These are phyloP conservation scores for Apaloderma vittatum DNA, from an alignment of 2,113 vertebrate genomes.

Conservation along the genomic window DNA sequence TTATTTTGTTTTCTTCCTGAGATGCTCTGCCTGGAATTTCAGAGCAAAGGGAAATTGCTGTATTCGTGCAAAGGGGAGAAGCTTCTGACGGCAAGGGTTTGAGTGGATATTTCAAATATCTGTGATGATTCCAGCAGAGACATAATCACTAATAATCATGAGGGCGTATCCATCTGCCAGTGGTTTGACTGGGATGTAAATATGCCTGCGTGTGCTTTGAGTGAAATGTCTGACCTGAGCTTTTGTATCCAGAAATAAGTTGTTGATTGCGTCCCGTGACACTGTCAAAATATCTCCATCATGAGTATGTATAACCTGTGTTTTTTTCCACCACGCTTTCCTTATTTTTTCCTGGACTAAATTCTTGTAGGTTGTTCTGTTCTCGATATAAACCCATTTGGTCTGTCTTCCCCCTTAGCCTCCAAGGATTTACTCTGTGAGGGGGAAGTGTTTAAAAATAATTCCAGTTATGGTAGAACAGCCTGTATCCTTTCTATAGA, in stretches of 20 bases:
- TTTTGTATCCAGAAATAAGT: slow-evolving; percentile 20
- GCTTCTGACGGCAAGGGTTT: not conserved
- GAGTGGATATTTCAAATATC: not conserved
- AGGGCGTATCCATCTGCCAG: not conserved
- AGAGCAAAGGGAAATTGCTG: not conserved
- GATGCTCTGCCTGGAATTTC: not conserved
- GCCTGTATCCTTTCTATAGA: slow-evolving; percentile 70
- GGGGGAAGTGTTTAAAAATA: slow-evolving; percentile 74
- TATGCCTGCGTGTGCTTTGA: not conserved
- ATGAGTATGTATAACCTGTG: not conserved
- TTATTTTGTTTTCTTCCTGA: not conserved
- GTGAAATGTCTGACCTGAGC: not conserved
- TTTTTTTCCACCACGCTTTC: slow-evolving; percentile 1
- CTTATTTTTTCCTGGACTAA: slow-evolving; percentile 63
- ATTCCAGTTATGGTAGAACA: slow-evolving; percentile 53
- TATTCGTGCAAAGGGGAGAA: not conserved
- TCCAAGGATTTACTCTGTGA: slow-evolving; percentile 31
- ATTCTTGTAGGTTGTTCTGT: not conserved
- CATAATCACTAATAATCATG: not conserved
- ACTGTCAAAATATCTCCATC: slow-evolving; percentile 9
- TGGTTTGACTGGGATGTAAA: not conserved
- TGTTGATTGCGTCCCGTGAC: not conserved
- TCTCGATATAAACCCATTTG: not conserved
- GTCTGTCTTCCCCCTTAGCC: slow-evolving; percentile 24
- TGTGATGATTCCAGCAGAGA: not conserved